Base-by-base conservation (phyloP, 1,140 invertebrate genomes). In the Solen grandis region DNA sequence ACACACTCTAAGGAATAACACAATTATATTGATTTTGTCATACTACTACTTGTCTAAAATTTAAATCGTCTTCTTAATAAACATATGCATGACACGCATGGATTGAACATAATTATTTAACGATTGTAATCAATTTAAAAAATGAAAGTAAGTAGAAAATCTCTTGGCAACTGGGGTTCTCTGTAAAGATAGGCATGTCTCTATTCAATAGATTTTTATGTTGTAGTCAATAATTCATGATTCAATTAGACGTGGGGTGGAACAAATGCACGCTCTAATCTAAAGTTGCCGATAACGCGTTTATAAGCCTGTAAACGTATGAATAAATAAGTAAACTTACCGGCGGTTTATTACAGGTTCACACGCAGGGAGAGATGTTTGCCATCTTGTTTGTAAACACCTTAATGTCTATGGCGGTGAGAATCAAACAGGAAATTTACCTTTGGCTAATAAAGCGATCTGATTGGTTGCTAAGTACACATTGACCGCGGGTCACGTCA, bases 381-480 rank as follows among this genome's bases (percentile, higher is more conserved):
- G n/a, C n/a, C n/a, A n/a, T n/a, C n/a, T n/a, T n/a, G n/a, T n/a
- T n/a, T 10, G 41, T 46, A 8, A 46, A 46, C 41, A 46, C 41
- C 41, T 19, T 46, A 46, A 46, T 8, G 8, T 46, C 41, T 19
- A 78, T 68, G 62, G 41, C 74, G 22, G 52, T 52, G 35, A 60
- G 33, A 66, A 68, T 52, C 74, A 59, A 46, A 69, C 35, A 55
- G 69, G 19, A 72, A 68, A 66, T 69, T 55, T 50, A 31, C 25
- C 29, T 19, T 3, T 33, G 19, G 29, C 36, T 33, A 77, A 78
- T 19, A 50, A 27, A 41, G 25, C 65, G 46, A 63, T 69, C 60
- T 78, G 63, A 78, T 78, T 78, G 75, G 75, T 78, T 78, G 75
- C 75, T 77, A 78, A 69, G 75, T 78, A 78, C 75, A 31, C 75